Conservation (phyloP, 2,888 invertebrate species). For the Pycnomerus fuliginosus region DNA sequence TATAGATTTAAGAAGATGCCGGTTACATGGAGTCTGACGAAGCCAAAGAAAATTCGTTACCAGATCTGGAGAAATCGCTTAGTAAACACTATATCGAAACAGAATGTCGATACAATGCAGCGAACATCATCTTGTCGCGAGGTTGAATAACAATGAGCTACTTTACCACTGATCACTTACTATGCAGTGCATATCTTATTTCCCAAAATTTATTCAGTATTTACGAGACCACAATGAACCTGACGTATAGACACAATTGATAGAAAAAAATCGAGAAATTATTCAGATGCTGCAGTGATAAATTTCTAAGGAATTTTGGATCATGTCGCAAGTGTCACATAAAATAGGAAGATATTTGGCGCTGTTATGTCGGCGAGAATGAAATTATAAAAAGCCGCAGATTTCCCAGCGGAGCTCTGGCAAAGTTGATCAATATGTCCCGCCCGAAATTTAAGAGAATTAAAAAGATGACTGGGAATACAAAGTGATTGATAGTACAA, state of each 20-base stretch:
- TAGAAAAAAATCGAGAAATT: too few relatives aligned
- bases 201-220: too few relatives aligned
- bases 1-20: too few relatives aligned
- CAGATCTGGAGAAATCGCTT: too few relatives aligned
- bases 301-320: too few relatives aligned
- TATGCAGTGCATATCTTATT: slow-evolving; percentile 17
- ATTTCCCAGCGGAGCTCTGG: slow-evolving; percentile 6
- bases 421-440: slow-evolving; percentile 6
- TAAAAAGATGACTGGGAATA: too few relatives aligned
- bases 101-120: slow-evolving; percentile 19
- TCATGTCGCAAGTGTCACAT: neutral
- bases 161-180: slow-evolving; percentile 13
- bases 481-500: too few relatives aligned
- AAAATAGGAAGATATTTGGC: slow-evolving; percentile 1
- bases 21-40: too few relatives aligned
- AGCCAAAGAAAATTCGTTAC: too few relatives aligned
- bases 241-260: too few relatives aligned
- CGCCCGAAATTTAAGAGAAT: slow-evolving; percentile 4
- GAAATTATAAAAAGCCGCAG: slow-evolving; percentile 2
- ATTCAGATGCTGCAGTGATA: too few relatives aligned
- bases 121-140: slow-evolving; percentile 17
- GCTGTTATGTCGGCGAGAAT: slow-evolving; percentile 1
- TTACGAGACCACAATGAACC: too few relatives aligned
- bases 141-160: slow-evolving; percentile 19
- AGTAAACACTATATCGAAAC: slow-evolving; percentile 17